A percentile compares a stretch with the other conserved stretches of the same genome.
Evolutionary conservation across 1,140 invertebrate species (phyloP).

Genomic region (Pygmarrhopalites habei): DNA sequence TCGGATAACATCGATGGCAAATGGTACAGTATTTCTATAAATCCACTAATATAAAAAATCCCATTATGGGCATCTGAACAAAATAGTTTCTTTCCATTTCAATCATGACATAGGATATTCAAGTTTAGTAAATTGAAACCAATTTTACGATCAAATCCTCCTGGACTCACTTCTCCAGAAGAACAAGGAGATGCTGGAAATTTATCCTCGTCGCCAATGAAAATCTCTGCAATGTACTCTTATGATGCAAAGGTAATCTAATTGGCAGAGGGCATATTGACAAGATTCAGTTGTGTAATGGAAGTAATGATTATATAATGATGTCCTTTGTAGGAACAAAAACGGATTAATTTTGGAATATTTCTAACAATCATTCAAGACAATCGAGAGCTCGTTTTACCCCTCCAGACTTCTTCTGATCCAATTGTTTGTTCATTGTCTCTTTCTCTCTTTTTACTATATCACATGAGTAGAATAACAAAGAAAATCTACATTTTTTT

Average conservation of each 20-base stretch:
- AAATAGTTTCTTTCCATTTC: background rate
- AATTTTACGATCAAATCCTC: background rate
- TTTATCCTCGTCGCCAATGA: background rate
- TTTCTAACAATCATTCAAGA: slow-evolving; percentile 14
- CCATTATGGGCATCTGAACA: background rate
- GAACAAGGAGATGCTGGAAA: background rate
- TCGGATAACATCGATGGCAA: too few relatives aligned
- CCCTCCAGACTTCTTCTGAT: slow-evolving; percentile 15
- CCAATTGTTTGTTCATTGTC: too few relatives aligned
- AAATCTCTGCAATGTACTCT: slow-evolving; percentile 23
- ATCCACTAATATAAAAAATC: too few relatives aligned
- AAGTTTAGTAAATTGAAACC: background rate
- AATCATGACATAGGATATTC: background rate
- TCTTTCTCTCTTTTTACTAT: too few relatives aligned
- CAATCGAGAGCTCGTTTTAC: slow-evolving; percentile 17
- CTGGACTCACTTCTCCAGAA: background rate
- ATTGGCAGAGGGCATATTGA: too few relatives aligned
- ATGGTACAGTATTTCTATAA: too few relatives aligned
- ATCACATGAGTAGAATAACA: too few relatives aligned
- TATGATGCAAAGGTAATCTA: slow-evolving; percentile 25
- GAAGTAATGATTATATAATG: too few relatives aligned
- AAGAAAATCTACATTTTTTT: too few relatives aligned
- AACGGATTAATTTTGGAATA: slow-evolving; percentile 17
- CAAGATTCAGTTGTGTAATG: too few relatives aligned
- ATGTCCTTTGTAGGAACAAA: too few relatives aligned